Percentiles rank a stretch among this genome's conserved stretches.
Conservation (phyloP, 2,888 invertebrate genomes). For the Plemyria rubiginata region DNA sequence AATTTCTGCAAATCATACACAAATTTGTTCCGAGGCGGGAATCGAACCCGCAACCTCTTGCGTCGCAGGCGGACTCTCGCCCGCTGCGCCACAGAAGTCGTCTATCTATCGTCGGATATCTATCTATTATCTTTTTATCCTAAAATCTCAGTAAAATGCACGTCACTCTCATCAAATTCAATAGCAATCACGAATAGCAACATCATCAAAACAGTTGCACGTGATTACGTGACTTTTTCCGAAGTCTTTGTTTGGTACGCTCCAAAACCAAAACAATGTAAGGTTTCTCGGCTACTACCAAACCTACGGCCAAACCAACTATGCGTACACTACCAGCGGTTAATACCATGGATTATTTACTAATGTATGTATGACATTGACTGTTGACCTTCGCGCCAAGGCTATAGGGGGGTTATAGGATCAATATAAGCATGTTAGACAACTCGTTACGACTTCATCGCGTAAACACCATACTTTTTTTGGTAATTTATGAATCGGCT, state of each 20-base stretch:
- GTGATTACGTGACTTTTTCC: not conserved
- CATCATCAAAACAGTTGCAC: not conserved
- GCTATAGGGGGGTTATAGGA: constrained; percentile 17
- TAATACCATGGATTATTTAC: constrained; percentile 35
- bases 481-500: constrained; percentile 6
- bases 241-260: constrained; percentile 5
- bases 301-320: not conserved
- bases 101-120: too few relatives aligned
- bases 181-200: not conserved
- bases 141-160: too few relatives aligned
- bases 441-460: constrained; percentile 7
- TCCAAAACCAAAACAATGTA: constrained; percentile 15
- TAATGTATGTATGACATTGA: constrained; percentile 36
- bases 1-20: too few relatives aligned
- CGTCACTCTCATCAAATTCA: too few relatives aligned
- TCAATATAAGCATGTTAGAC: constrained; percentile 30
- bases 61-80: too few relatives aligned
- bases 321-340: not conserved
- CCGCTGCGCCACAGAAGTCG: too few relatives aligned
- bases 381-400: constrained; percentile 30
- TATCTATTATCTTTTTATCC: too few relatives aligned
- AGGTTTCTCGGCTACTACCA: constrained; percentile 22
- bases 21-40: too few relatives aligned
- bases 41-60: too few relatives aligned
- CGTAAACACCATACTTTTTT: constrained; percentile 19